Conservation (phyloP, 1,140 invertebrate genomes). For the Eumeta japonica region DNA sequence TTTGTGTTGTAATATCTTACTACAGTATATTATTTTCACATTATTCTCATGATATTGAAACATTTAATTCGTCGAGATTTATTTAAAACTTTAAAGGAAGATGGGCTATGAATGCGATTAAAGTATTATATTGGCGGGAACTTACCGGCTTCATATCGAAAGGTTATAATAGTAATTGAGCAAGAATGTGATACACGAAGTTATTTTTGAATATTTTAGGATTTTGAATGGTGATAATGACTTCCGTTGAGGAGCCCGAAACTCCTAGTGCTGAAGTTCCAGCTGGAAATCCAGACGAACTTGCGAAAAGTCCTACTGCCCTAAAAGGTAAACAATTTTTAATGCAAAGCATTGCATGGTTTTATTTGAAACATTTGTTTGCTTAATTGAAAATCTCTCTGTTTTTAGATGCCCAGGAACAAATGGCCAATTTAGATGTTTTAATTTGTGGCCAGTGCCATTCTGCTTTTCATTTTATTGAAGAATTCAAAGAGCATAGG, state of each 20-base stretch:
- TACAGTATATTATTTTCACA: too few relatives aligned
- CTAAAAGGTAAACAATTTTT: conserved; percentile 60
- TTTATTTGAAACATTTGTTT: background rate
- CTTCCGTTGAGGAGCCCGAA: conserved; percentile 44
- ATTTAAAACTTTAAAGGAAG: too few relatives aligned
- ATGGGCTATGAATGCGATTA: too few relatives aligned
- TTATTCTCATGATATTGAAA: too few relatives aligned
- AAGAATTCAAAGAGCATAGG: conserved; percentile 74
- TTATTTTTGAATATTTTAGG: too few relatives aligned
- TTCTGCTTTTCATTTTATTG: conserved; percentile 74
- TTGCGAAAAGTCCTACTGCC: conserved; percentile 65
- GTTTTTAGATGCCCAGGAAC: conserved; percentile 68
- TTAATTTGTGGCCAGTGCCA: conserved; percentile 79
- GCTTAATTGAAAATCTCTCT: conserved; percentile 5
- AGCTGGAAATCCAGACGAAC: conserved; percentile 61
- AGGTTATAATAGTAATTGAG: too few relatives aligned
- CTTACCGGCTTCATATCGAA: conserved; percentile 14
- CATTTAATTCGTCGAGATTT: too few relatives aligned
- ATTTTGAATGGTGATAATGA: too few relatives aligned
- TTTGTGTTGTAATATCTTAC: too few relatives aligned
- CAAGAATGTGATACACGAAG: too few relatives aligned
- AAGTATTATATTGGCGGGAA: conserved; percentile 25
- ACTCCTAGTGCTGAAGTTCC: conserved; percentile 35
- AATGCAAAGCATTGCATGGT: background rate
- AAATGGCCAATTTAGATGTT: conserved; percentile 72